phyloP scores from a whole-genome alignment of 2,113 vertebrate genomes.

The Microtus ochrogaster region DNA sequence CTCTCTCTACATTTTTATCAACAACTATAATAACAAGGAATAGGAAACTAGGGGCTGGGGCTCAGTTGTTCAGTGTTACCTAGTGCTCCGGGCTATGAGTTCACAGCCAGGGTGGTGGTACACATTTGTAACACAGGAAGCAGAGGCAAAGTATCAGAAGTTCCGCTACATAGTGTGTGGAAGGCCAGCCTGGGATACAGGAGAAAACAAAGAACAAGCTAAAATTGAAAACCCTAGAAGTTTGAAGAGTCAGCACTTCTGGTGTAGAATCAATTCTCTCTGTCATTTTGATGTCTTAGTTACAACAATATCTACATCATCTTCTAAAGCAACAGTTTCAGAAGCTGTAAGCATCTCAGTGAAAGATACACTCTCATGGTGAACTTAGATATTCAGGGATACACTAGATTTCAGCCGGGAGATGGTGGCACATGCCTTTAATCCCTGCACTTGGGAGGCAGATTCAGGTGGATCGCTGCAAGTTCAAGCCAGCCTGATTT shows the following conservation, averaged over 20 bases:
- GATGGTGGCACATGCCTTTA: too few species aligned
- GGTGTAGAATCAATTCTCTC: conserved; percentile 9
- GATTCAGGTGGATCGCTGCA: too few species aligned
- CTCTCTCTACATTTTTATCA: background rate
- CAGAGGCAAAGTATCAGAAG: too few species aligned
- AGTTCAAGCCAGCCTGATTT: too few species aligned
- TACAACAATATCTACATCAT: background rate
- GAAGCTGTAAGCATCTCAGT: conserved; percentile 19
- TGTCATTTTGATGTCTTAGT: conserved; percentile 24
- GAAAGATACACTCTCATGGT: conserved; percentile 20
- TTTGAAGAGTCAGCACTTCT: conserved; percentile 8
- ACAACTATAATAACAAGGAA: background rate
- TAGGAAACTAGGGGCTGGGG: background rate
- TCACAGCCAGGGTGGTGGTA: too few species aligned
- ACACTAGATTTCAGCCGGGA: background rate
- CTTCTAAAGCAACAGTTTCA: background rate
- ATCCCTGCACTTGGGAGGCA: too few species aligned
- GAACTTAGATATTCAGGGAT: conserved; percentile 51
- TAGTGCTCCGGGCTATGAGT: too few species aligned
- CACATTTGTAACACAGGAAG: too few species aligned
- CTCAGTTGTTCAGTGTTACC: background rate
- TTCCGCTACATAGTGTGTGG: background rate
- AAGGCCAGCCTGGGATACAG: background rate
- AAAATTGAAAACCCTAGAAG: background rate
- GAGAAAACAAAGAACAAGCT: background rate